Base-by-base conservation (phyloP, 1,140 invertebrate genomes). In the Ladona fulva region DNA sequence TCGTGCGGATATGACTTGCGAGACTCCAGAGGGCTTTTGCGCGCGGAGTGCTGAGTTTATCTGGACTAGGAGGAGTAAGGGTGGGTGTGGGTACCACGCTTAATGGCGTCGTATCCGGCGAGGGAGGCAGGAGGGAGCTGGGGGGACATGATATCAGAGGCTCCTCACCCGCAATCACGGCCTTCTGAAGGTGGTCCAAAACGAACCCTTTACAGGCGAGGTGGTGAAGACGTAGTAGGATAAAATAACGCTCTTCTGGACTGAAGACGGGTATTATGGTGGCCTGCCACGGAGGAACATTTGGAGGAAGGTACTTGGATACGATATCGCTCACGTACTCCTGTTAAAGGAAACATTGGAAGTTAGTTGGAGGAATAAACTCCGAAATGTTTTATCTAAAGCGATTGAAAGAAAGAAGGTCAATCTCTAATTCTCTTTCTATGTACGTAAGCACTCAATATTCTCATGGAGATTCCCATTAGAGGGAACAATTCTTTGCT, bases 261-360 rank as follows among this genome's bases (percentile, higher is more conserved):
- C 85, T 83, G 1, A 83, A 42, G 79, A 85, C 87, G 19, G 91
- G 92, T 80, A 94, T 92, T 0, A 94, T 84, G 25, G 91, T 89
- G n/a, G 94, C 89, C 82, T 94, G 93, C 93, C 93, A 95, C 0
- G 93, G 93, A 0, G 93, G 90, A 42, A 89, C 84, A 5, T 83
- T 83, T 5, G 91, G 89, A 3, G 81, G 80, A 37, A 94, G 87
- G 81, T 91, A 92, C 84, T 93, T 94, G 5, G 91, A 90, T n/a
- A 93, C 89, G 19, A 92, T 87, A 42, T 93, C 92, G 80, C 91
- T 94, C 7, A 94, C 89, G 82, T 90, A 93, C 74, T 93, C 92
- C 91, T 94, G 86, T 80, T 10, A 24, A 22, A 25, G 14, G n/a
- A 87, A 86, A n/a, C 75, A 37, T 79, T 75, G 78, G 25, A 75